A percentile compares a stretch with the other conserved stretches of the same genome.
These are phyloP conservation scores for Acanthiza pusilla DNA, from an alignment of 2,797 vertebrate genomes.

Conservation along the genomic window DNA sequence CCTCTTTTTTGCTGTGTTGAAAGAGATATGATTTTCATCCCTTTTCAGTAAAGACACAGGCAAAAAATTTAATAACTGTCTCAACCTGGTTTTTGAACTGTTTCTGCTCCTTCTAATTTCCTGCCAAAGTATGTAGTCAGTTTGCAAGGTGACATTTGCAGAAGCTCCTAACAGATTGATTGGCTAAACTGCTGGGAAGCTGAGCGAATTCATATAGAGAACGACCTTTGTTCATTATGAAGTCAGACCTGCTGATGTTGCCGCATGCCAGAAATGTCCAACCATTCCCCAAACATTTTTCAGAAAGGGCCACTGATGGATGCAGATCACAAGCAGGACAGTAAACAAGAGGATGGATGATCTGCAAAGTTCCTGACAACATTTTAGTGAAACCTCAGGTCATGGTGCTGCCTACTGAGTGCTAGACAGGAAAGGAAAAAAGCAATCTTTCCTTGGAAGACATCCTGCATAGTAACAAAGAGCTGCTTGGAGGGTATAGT, in stretches of 20 bases:
- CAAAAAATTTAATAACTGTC: conserved; percentile 34
- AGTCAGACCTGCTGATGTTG: conserved; percentile 8
- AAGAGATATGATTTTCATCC: conserved; percentile 41
- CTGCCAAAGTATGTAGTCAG: neutral
- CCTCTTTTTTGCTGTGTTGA: neutral
- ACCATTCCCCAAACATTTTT: neutral
- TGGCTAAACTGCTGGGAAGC: conserved; percentile 31
- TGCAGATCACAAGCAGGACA: neutral
- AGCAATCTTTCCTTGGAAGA: neutral
- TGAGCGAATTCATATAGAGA: neutral
- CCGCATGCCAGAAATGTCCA: neutral
- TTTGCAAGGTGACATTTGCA: conserved; percentile 62
- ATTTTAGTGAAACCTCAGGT: neutral
- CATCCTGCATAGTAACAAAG: neutral
- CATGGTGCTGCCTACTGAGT: neutral
- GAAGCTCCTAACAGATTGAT: conserved; percentile 26
- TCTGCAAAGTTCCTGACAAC: neutral
- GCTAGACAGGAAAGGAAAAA: neutral
- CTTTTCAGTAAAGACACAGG: neutral
- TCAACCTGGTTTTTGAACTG: neutral
- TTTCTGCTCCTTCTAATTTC: conserved; percentile 49
- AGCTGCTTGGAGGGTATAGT: neutral
- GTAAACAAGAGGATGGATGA: neutral
- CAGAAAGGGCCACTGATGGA: neutral
- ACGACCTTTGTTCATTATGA: conserved; percentile 1